phyloP scores from a whole-genome alignment of 2,113 vertebrate genomes.

The Nerophis lumbriciformis region DNA sequence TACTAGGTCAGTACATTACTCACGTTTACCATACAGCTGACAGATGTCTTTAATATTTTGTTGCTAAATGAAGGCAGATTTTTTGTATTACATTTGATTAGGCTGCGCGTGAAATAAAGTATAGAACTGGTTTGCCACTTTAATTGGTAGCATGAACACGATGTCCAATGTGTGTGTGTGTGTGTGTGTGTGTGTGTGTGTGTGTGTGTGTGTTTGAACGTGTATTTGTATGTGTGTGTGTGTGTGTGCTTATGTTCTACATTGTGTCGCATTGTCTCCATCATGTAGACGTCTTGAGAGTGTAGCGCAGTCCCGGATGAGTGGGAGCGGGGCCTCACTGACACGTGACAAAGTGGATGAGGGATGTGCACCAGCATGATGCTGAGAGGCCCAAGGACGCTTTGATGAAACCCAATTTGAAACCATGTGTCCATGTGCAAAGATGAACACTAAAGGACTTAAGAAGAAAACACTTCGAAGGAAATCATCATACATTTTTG shows the following conservation, averaged over 20 bases:
- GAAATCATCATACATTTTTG: slow-evolving; percentile 40
- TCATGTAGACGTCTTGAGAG: slow-evolving; percentile 91
- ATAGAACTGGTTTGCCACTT: slow-evolving; percentile 29
- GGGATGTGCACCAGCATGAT: slow-evolving; percentile 84
- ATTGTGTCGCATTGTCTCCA: slow-evolving; percentile 84
- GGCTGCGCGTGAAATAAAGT: no score
- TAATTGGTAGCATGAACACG: slow-evolving; percentile 22
- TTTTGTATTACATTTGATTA: no score
- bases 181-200: slow-evolving; percentile 17
- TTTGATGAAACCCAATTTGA: slow-evolving; percentile 35
- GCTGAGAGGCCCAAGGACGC: slow-evolving; percentile 77
- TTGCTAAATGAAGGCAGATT: no score
- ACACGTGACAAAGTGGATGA: slow-evolving; percentile 78
- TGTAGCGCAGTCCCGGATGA: slow-evolving; percentile 82
- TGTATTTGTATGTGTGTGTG: not conserved
- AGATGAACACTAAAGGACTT: slow-evolving; percentile 39
- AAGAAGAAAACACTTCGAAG: slow-evolving; percentile 25
- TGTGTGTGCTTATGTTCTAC: slow-evolving; percentile 69
- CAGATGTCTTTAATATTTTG: no score
- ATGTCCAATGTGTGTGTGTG: slow-evolving; percentile 30
- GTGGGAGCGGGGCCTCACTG: slow-evolving; percentile 80
- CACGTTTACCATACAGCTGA: no score
- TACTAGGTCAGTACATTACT: no score
- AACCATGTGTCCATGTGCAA: slow-evolving; percentile 32
- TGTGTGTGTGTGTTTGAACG: slow-evolving; percentile 40